Evolutionary conservation across 2,113 vertebrate genomes (phyloP), one percentile per base, ranked within the genome.

Genomic region (Chaetodon trifascialis): DNA sequence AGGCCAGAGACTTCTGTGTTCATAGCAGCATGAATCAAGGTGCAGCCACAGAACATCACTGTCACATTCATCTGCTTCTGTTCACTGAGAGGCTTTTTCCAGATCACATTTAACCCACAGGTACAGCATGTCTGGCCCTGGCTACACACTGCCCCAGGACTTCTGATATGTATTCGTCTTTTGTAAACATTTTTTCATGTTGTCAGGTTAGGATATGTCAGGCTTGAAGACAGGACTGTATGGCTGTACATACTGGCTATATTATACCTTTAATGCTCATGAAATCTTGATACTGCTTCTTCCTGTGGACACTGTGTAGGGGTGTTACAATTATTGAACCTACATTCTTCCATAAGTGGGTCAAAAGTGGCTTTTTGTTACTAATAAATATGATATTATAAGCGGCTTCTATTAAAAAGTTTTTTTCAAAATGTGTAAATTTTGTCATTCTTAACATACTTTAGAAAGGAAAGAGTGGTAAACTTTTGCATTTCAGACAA

Each of bases 1-100:
- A 80, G 80, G 83, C 71, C 85, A 76, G 44, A 82, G 49, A 83
- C 76, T 76, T 58, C 56, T 86, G 46, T 80, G 71, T 67, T 82
- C 67, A 10, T 25, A 79, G 15, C 80, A 73, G 74, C 59, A 49
- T 59, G 74, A 87, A 60, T 73, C 79, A 73, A 78, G 74, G 38
- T 16, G 4, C n/a, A 40, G 54, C 76, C 72, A 55, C 71, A 60
- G n/a, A 82, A 54, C 79, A 75, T 80, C 51, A 36, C 73, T 73
- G 84, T 86, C 84, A 83, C 69, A 71, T 51, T 72, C 25, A 73
- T 60, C 51, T 69, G 42, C 62, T 60, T 23, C 14, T 9, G 6
- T 58, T 83, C 71, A 15, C 52, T 51, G 21, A 56, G 34, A 65
- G 10, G 11, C 8, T 36, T 47, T 25, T 42, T 4, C 23, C 30